phyloP scores from a whole-genome alignment of 2,888 invertebrate genomes.

The Conops quadrifasciatus region DNA sequence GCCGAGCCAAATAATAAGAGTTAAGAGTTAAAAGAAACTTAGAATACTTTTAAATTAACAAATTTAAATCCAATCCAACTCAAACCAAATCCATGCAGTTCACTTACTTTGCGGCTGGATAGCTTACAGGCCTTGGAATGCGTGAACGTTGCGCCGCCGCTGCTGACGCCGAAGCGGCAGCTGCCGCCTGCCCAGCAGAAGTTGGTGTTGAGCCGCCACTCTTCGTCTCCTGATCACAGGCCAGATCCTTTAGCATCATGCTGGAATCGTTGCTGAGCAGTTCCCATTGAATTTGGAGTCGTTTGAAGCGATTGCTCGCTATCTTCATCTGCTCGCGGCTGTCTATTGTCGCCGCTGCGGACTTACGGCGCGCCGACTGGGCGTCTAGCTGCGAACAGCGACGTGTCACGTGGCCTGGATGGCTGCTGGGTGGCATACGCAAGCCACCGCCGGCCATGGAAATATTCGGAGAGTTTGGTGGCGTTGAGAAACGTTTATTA shows the following conservation, averaged over 20 bases:
- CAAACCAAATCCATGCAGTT: neutral
- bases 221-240: constrained; percentile 61
- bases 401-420: constrained; percentile 18
- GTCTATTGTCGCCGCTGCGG: constrained; percentile 15
- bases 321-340: constrained; percentile 61
- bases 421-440: constrained; percentile 41
- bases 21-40: no score
- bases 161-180: constrained; percentile 47
- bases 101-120: constrained; percentile 65
- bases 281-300: constrained; percentile 66
- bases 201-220: constrained; percentile 65
- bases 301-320: constrained; percentile 65
- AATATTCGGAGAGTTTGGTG: constrained; percentile 80
- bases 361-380: constrained; percentile 30
- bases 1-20: no score
- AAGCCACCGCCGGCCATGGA: constrained; percentile 66
- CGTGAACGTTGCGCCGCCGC: constrained; percentile 59
- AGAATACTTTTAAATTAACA: neutral
- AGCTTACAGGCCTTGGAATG: constrained; percentile 65
- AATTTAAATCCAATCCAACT: constrained; percentile 5
- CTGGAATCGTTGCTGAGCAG: constrained; percentile 64
- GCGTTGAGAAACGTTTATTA: constrained; percentile 68
- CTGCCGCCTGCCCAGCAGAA: constrained; percentile 50
- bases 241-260: constrained; percentile 63
- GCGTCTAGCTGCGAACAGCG: constrained; percentile 34